A percentile compares a stretch with the other conserved stretches of the same genome.
These are phyloP conservation scores for Pollicipes pollicipes DNA, from an alignment of 1,140 invertebrate species.

Conservation along the genomic window DNA sequence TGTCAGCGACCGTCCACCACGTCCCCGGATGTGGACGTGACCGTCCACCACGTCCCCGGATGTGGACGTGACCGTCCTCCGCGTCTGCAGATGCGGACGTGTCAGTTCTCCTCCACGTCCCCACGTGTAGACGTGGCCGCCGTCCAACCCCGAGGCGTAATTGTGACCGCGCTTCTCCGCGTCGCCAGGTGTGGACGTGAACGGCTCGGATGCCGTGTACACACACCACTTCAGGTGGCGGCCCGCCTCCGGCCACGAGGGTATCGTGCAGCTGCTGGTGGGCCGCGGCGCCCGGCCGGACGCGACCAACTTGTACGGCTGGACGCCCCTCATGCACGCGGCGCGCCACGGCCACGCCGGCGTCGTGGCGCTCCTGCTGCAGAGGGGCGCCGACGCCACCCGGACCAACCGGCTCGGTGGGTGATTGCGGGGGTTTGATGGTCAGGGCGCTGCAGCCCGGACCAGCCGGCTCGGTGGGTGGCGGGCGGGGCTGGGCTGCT, in stretches of 20 bases:
- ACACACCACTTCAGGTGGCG: constrained; percentile 26
- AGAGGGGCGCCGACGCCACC: constrained; percentile 10
- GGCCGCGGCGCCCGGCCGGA: constrained; percentile 21
- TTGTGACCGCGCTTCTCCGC: too few relatives aligned
- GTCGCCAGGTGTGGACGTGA: neutral
- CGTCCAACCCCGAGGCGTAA: too few relatives aligned
- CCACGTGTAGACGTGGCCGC: too few relatives aligned
- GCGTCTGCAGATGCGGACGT: too few relatives aligned
- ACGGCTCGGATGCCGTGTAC: neutral
- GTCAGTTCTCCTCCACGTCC: too few relatives aligned
- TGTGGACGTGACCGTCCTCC: too few relatives aligned
- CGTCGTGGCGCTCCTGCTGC: neutral
- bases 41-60: neutral
- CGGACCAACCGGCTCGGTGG: constrained; percentile 12
- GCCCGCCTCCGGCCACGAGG: constrained; percentile 29
- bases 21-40: neutral
- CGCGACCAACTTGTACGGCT: neutral
- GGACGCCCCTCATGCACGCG: neutral
- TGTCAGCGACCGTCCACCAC: neutral
- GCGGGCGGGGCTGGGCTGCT: too few relatives aligned
- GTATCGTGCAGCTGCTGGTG: constrained; percentile 27
- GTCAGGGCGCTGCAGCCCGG: too few relatives aligned
- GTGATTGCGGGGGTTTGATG: too few relatives aligned
- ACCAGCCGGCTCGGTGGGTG: too few relatives aligned
- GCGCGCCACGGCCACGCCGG: neutral